Conservation (phyloP, 2,113 vertebrate species). For the Cavia aperea region DNA sequence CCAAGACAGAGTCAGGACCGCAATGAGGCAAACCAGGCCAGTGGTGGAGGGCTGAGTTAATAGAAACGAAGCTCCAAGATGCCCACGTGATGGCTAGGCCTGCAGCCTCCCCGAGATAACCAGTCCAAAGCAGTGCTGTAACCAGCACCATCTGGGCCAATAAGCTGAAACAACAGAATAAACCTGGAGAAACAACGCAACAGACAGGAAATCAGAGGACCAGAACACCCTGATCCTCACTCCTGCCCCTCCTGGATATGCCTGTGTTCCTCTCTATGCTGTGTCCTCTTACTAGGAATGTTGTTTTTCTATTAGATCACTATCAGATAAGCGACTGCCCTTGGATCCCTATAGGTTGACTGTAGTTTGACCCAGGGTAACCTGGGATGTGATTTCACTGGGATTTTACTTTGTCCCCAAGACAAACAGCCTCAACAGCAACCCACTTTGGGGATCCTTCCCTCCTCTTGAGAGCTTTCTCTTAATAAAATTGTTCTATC, state of each 20-base stretch:
- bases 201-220: neutral
- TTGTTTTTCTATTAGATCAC: neutral
- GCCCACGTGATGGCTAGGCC: neutral
- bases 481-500: neutral
- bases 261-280: neutral
- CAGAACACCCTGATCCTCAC: neutral
- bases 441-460: neutral
- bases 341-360: neutral
- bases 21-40: neutral
- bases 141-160: neutral
- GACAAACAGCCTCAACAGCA: neutral
- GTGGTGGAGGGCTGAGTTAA: neutral
- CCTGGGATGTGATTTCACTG: neutral
- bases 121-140: neutral
- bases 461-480: neutral
- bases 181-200: neutral
- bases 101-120: neutral
- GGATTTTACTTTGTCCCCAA: neutral
- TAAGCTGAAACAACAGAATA: neutral
- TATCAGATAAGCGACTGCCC: neutral
- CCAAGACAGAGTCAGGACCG: neutral
- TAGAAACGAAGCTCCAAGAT: neutral
- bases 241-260: neutral
- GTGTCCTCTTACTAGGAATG: neutral
- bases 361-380: neutral